Evolutionary conservation across 2,113 vertebrate species (phyloP), one percentile per base, ranked within the genome.

Genomic region (Macaca mulatta): DNA sequence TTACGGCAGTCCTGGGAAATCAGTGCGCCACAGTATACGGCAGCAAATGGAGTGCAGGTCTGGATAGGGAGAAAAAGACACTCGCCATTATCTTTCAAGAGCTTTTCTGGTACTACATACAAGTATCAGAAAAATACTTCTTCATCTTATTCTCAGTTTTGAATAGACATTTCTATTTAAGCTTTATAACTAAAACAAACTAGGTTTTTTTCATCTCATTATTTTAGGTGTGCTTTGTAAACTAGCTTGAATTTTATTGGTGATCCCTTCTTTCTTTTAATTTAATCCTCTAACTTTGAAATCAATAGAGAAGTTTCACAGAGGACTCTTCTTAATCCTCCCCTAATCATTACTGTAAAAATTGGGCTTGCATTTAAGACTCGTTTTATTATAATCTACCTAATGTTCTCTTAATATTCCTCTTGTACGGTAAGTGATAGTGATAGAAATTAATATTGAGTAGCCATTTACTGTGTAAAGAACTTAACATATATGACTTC

Each of bases 241-340:
- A 48, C 40, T 70, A 55, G 59, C n/a, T n/a, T 61, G 8, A 25
- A 3, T 55, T 61, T 77, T 96, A 86, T 23, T 69, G 43, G 13
- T 89, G 45, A 45, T 77, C 23, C 2, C 57, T 22, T 27, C 25
- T 32, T 22, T 25, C 11, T 78, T 74, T 69, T 52, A 55, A 87
- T 93, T 88, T 90, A 78, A 59, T 85, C 38, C 43, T 72, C 57
- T 69, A 32, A 81, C 48, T 96, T 94, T 72, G 16, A 50, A 92
- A 92, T 89, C 52, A 86, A 43, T 40, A 55, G 45, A 67, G 32
- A 87, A 81, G 2, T 2, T 75, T 88, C 30, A 69, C 32, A 52
- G 38, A 67, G 23, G 4, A 89, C 3, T 64, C 25, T 89, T 92
- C 38, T 95, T 81, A 85, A 70, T 77, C 52, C 11, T 61, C 0